Evolutionary conservation across 2,113 vertebrate species (phyloP), one percentile per base, ranked within the genome.

Genomic region (Taxidea taxus): DNA sequence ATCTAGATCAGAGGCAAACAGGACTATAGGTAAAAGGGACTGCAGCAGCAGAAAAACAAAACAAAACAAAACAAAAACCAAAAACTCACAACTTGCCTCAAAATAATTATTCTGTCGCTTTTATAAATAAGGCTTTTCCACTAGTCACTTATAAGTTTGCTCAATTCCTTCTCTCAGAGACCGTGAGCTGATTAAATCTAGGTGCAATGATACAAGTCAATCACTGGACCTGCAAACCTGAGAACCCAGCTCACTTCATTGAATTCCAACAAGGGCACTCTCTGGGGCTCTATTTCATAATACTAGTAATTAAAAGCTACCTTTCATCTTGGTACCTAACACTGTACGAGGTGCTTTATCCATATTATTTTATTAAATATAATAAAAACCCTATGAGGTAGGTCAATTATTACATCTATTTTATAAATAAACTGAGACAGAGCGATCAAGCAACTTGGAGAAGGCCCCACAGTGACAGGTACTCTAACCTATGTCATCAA

Each of bases 71-170:
- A 5, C 31, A 75, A 11, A 42, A 77, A n/a, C n/a, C n/a, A 51
- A 77, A 91, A 62, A 89, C 64, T 49, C 68, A 78, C 8, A 44
- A 95, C 68, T 81, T 80, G 62, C 80, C 89, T 96, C 51, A 68
- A 92, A 93, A 86, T 97, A 93, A 39, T 51, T 85, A 96, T 91
- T 86, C 91, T 96, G 90, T 92, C 66, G 39, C 31, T 95, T 95
- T 92, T 84, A 94, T 39, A 95, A 92, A 92, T 85, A 74, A 81
- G 21, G 75, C 34, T 90, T 90, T 81, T 92, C 92, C 5, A 42
- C 84, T 64, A 92, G 62, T 84, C 90, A 94, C 62, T 87, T 4
- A 2, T 62, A 78, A 91, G 37, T 78, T 87, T 96, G 83, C 29
- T 95, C 92, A 89, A 60, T 60, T 70, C 31, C n/a, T 94, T 84